phyloP scores from a whole-genome alignment of 2,888 invertebrate genomes.

The Schrankia costaestrigalis region DNA sequence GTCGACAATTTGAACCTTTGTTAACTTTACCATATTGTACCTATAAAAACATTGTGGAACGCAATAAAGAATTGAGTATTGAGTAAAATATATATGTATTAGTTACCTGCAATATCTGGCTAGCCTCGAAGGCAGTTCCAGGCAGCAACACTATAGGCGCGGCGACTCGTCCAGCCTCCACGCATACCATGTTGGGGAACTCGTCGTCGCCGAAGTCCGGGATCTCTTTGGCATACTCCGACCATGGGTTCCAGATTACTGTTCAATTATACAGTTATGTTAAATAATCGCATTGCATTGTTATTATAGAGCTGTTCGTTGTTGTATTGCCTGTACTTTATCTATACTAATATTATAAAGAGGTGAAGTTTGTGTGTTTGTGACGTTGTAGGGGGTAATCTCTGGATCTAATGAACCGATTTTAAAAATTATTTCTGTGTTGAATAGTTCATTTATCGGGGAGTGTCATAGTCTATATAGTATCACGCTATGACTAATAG shows the following conservation, averaged over 20 bases:
- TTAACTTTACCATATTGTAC: too few species aligned
- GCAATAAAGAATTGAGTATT: not conserved
- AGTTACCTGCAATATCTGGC: constrained; percentile 87
- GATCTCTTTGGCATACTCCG: constrained; percentile 95
- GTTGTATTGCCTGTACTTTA: not conserved
- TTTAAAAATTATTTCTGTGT: too few species aligned
- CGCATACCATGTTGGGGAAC: constrained; percentile 97
- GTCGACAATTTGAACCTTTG: too few species aligned
- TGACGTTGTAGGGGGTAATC: too few species aligned
- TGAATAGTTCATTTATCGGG: too few species aligned
- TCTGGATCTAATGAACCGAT: too few species aligned
- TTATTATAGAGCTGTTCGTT: not conserved
- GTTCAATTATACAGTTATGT: constrained; percentile 5
- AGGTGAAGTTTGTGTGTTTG: too few species aligned
- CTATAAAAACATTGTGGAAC: too few species aligned
- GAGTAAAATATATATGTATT: not conserved
- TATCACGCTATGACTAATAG: too few species aligned
- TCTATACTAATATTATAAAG: too few species aligned
- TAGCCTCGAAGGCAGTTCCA: constrained; percentile 95
- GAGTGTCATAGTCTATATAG: too few species aligned
- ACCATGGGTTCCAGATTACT: constrained; percentile 99
- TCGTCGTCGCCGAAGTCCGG: constrained; percentile 98
- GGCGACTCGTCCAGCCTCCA: constrained; percentile 95
- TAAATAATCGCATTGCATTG: not conserved
- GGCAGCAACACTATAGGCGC: constrained; percentile 93